Evolutionary conservation across 2,113 vertebrate genomes (phyloP).

Genomic region (Oenanthe oenanthe): DNA sequence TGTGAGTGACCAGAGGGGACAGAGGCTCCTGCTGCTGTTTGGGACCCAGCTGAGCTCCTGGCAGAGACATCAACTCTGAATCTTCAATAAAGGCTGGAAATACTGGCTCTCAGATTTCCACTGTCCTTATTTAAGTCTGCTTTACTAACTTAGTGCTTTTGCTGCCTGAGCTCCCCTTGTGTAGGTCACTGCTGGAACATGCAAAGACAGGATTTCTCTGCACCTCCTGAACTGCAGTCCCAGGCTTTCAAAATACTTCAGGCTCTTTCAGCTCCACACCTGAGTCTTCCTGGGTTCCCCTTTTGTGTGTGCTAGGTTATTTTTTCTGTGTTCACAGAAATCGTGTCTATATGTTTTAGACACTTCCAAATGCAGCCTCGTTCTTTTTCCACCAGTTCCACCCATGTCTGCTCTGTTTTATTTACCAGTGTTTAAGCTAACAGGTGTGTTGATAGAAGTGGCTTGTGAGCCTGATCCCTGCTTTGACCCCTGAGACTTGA

Average conservation of each 20-base stretch:
- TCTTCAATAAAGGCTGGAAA: background rate
- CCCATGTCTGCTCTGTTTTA: background rate
- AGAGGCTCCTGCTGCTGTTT: background rate
- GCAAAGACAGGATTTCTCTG: background rate
- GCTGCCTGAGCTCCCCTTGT: background rate
- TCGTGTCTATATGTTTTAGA: background rate
- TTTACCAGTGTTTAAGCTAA: background rate
- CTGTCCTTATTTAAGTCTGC: background rate
- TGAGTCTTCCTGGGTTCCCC: background rate
- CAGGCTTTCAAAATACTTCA: background rate
- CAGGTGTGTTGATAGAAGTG: background rate
- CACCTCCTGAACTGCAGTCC: background rate
- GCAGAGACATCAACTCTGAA: background rate
- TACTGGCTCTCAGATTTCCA: background rate
- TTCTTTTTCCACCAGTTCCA: background rate
- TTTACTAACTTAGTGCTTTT: background rate
- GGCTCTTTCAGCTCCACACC: background rate
- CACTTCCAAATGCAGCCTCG: background rate
- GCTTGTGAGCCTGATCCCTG: background rate
- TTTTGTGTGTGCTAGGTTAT: background rate
- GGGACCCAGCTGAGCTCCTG: background rate
- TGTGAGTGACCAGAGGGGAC: accelerated
- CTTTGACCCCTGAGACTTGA: background rate
- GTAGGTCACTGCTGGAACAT: background rate
- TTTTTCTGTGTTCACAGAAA: background rate